phyloP scores from a whole-genome alignment of 1,140 invertebrate species.

The Hirudo medicinalis region DNA sequence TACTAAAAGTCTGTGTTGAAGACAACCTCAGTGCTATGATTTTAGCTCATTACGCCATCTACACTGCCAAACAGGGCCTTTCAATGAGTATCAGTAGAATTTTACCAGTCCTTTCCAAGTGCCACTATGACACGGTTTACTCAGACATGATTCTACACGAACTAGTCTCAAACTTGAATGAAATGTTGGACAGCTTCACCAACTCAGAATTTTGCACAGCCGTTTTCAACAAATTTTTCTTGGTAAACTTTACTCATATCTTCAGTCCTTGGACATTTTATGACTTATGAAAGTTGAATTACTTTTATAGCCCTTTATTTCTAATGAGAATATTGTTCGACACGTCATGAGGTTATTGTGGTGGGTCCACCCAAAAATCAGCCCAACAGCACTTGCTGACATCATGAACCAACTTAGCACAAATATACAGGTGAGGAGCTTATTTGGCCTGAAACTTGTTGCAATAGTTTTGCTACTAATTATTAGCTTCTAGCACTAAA shows the following conservation, averaged over 20 bases:
- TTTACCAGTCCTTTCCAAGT: slow-evolving; percentile 71
- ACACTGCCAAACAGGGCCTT: slow-evolving; percentile 55
- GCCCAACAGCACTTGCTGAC: neutral
- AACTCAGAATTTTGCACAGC: slow-evolving; percentile 88
- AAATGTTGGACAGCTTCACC: slow-evolving; percentile 78
- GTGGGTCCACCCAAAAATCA: slow-evolving; percentile 74
- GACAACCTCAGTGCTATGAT: slow-evolving; percentile 77
- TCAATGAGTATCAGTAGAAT: slow-evolving; percentile 68
- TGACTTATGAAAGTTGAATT: too few relatives aligned
- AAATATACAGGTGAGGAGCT: neutral
- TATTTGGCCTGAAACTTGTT: too few relatives aligned
- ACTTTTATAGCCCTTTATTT: slow-evolving; percentile 51
- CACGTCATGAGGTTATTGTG: slow-evolving; percentile 81
- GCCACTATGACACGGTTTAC: slow-evolving; percentile 77
- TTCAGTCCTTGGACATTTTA: neutral
- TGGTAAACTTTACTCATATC: slow-evolving; percentile 45
- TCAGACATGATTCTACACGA: slow-evolving; percentile 89
- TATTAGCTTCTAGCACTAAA: too few relatives aligned
- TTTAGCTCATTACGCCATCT: slow-evolving; percentile 86
- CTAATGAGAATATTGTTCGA: slow-evolving; percentile 76
- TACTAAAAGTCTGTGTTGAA: slow-evolving; percentile 44
- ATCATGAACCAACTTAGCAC: neutral
- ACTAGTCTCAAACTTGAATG: slow-evolving; percentile 67
- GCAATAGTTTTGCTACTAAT: too few relatives aligned
- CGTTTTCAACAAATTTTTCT: slow-evolving; percentile 86